Evolutionary conservation across 2,113 vertebrate genomes (phyloP), one percentile per base, ranked within the genome.

Genomic region (Leptobrachium ailaonicum): DNA sequence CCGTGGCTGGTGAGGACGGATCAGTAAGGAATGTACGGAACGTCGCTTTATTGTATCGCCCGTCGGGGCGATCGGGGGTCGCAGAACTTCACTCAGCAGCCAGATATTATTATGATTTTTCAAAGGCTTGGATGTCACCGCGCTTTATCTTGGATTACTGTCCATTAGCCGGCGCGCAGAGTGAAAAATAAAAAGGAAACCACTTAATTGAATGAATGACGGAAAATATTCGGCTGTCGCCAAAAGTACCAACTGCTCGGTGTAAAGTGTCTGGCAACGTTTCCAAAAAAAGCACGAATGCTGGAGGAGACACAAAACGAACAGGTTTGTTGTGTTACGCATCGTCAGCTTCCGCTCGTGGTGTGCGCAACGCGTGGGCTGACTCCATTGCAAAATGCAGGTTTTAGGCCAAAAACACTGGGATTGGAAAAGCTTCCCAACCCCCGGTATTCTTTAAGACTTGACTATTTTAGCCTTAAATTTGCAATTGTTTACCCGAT

Each of bases 201-300:
- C n/a, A 14, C 69, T 68, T 68, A 74, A 80, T 73, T 80, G 71
- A 80, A 67, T 74, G 9, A 80, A 67, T 74, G 9, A 40, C 14
- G 63, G 43, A 41, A 41, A 53, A 80, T 60, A 67, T 68, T 47
- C 6, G 45, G 20, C 78, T 74, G 63, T 80, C 78, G 74, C 14
- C 71, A 62, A 1, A 6, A 7, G 41, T 41, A 54, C 78, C 71
- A 80, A 73, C 77, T 80, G 77, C 12, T 67, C 70, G 40, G 44
- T 66, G 58, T 32, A 32, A 32, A 32, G 20, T 32, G 20, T 32
- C 20, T 32, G 20, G 20, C 20, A 32, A 32, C 20, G 20, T 32
- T 32, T 32, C 20, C 20, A 32, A 32, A 32, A 32, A 32, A 32
- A 32, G 20, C 20, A 32, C 20, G 20, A 32, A 32, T 32, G 20